phyloP scores from a whole-genome alignment of 2,888 invertebrate species.

The Cephus sareptanus region DNA sequence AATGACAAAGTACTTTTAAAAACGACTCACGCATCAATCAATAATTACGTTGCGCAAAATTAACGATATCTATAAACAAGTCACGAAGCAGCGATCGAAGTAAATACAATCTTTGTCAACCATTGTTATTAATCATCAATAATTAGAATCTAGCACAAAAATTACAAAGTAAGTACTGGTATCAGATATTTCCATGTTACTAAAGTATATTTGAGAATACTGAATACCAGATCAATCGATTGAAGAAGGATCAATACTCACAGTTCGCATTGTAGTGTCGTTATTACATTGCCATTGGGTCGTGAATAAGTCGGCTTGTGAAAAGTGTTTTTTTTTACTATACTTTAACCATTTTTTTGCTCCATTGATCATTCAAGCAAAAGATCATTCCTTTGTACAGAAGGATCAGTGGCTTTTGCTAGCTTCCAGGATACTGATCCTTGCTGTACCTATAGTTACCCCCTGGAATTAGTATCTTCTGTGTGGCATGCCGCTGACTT shows the following conservation, averaged over 20 bases:
- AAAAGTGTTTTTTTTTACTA: slow-evolving; percentile 31
- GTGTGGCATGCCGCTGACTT: not conserved
- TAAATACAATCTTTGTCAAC: not conserved
- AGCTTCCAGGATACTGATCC: slow-evolving; percentile 37
- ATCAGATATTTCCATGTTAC: not conserved
- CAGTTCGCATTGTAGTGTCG: slow-evolving; percentile 29
- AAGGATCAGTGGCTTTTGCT: slow-evolving; percentile 53
- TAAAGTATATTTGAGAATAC: not conserved
- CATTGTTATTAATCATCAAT: not conserved
- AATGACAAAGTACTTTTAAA: not conserved
- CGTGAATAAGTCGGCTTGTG: slow-evolving; percentile 54
- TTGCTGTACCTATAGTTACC: slow-evolving; percentile 19
- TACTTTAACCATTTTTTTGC: slow-evolving; percentile 19
- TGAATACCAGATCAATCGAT: slow-evolving; percentile 48
- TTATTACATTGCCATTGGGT: slow-evolving; percentile 51
- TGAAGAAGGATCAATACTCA: slow-evolving; percentile 45
- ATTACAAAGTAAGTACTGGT: not conserved
- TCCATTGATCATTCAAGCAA: slow-evolving; percentile 47
- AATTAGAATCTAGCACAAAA: not conserved
- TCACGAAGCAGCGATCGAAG: not conserved
- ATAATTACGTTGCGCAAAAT: not conserved
- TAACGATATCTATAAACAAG: not conserved
- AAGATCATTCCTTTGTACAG: slow-evolving; percentile 42
- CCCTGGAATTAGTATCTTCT: slow-evolving; percentile 12
- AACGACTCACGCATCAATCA: not conserved